A percentile compares a stretch with the other conserved stretches of the same genome.
These are phyloP conservation scores for Pangasius djambal DNA, from an alignment of 2,797 vertebrate species.

Conservation along the genomic window DNA sequence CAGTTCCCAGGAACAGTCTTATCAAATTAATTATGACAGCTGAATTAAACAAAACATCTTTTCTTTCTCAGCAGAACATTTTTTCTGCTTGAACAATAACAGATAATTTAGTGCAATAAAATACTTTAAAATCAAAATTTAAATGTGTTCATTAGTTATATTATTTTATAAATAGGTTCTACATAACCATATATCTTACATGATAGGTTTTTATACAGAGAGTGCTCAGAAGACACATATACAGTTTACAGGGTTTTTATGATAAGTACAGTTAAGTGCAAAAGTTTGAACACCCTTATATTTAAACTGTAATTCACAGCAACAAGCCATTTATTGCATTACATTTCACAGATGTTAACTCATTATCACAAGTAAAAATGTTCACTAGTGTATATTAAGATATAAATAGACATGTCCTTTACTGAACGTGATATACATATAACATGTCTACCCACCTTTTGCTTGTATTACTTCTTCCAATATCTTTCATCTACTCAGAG, in stretches of 20 bases:
- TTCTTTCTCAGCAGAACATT: background rate
- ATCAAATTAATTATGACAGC: conserved; percentile 52
- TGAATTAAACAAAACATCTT: conserved; percentile 24
- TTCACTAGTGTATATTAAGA: background rate
- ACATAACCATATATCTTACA: background rate
- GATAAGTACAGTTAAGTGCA: background rate
- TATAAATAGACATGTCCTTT: background rate
- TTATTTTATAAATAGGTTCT: background rate
- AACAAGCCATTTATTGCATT: background rate
- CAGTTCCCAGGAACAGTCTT: conserved; percentile 34
- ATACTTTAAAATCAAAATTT: background rate
- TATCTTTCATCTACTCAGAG: background rate
- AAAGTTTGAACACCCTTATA: background rate
- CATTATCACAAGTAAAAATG: background rate
- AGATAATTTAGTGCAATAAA: conserved; percentile 9
- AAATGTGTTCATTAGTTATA: background rate
- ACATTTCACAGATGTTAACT: background rate
- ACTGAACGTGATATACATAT: background rate
- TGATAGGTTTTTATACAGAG: background rate
- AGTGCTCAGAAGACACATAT: background rate
- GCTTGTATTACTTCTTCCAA: background rate
- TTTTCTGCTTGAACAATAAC: background rate
- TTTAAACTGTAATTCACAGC: background rate
- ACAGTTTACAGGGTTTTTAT: background rate
- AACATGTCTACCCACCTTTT: background rate